Evolutionary conservation across 2,113 vertebrate genomes (phyloP), one percentile per base, ranked within the genome.

Genomic region (Vulpes vulpes): DNA sequence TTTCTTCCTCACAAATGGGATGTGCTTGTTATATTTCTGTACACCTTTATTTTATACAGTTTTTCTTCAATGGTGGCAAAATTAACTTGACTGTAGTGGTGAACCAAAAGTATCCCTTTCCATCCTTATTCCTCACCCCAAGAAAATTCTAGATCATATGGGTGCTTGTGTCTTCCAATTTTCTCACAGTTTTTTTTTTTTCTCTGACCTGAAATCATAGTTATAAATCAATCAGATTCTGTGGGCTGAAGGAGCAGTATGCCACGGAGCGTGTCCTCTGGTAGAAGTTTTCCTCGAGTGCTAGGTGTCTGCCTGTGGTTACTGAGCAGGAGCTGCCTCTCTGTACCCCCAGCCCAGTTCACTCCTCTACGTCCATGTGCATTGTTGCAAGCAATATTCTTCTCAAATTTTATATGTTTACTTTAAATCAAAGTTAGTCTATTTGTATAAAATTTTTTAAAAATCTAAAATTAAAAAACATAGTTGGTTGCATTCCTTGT

Each of bases 381-480:
- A 98, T 98, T 98, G 98, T 99, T 98, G 98, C 98, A 99, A 99
- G 99, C 99, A 99, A 99, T 99, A 99, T 98, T 98, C 98, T 97
- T 98, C 98, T 98, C 98, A 92, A 98, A 95, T 99, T 99, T 99
- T 99, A 98, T 99, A 99, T 99, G 98, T 99, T 99, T 98, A 99
- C 98, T 98, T 99, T 98, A 98, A 99, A 98, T 98, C 98, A 97
- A 98, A 98, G 97, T 97, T 93, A 97, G 98, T 98, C 98, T 98
- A 97, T 99, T 99, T 99, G 97, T 99, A 99, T 99, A 99, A 98
- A 98, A 97, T 96, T 98, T 98, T 98, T 98, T 98, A 98, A 91
- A 95, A 98, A 97, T 90, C 95, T 96, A 91, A 80, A 98, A 97
- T 87, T 85, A 95, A 97, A 96, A 81, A 92, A 82, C 43, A 43